These are phyloP conservation scores for Carapus acus DNA, from an alignment of 2,797 vertebrate species.

Conservation along the genomic window DNA sequence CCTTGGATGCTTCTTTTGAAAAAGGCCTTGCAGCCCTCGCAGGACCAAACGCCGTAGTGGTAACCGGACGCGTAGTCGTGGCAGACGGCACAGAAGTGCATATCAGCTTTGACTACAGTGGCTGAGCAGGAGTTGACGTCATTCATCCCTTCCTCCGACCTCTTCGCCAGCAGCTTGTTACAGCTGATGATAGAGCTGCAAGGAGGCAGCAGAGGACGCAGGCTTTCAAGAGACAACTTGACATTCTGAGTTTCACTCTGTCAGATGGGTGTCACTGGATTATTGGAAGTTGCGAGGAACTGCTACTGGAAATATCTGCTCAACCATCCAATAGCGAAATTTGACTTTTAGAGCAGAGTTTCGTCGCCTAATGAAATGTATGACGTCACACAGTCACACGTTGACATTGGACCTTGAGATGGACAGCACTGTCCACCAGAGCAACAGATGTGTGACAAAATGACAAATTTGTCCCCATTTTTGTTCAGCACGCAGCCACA, in stretches of 20 bases:
- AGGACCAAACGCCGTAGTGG: conserved; percentile 97
- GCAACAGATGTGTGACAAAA: too few relatives aligned
- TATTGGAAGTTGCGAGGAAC: background rate
- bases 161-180: conserved; percentile 58
- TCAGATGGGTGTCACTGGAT: conserved; percentile 26
- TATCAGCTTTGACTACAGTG: conserved; percentile 72
- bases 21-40: conserved; percentile 97
- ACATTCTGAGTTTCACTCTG: conserved; percentile 33
- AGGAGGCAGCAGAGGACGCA: conserved; percentile 3
- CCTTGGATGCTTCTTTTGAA: conserved; percentile 99
- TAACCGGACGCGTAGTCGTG: conserved; percentile 95
- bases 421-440: too few relatives aligned
- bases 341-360: too few relatives aligned
- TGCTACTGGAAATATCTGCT: conserved; percentile 17
- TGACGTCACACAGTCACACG: too few relatives aligned
- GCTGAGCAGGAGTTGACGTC: conserved; percentile 62
- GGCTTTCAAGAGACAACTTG: conserved; percentile 46
- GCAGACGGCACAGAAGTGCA: conserved; percentile 92
- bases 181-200: conserved; percentile 50
- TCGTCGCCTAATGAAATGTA: too few relatives aligned
- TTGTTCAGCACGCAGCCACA: too few relatives aligned
- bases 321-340: background rate
- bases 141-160: conserved; percentile 46
- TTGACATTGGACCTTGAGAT: too few relatives aligned
- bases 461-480: too few relatives aligned